phyloP scores from a whole-genome alignment of 2,888 invertebrate species.

The Acheta domesticus region DNA sequence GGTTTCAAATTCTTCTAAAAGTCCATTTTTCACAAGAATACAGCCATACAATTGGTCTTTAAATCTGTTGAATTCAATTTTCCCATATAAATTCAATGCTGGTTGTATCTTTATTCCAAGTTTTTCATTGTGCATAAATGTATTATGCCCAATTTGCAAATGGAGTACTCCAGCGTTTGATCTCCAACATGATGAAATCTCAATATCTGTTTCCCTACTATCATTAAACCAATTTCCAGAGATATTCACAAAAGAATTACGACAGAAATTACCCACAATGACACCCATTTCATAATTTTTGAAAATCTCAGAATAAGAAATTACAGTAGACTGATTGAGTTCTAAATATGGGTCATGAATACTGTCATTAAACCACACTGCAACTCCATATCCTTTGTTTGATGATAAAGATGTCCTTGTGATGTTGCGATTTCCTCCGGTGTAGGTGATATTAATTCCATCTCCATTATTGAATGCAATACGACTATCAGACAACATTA shows the following conservation, averaged over 20 bases:
- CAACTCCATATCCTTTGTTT: slow-evolving; percentile 84
- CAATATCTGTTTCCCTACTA: slow-evolving; percentile 73
- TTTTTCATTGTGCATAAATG: slow-evolving; percentile 71
- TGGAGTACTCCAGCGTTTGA: slow-evolving; percentile 52
- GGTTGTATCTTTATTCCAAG: slow-evolving; percentile 72
- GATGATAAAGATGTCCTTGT: slow-evolving; percentile 81
- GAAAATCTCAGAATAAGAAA: slow-evolving; percentile 82
- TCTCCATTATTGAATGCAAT: slow-evolving; percentile 90
- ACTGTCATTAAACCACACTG: slow-evolving; percentile 87
- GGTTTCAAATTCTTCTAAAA: slow-evolving; percentile 74
- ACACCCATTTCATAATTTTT: slow-evolving; percentile 86
- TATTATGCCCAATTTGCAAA: slow-evolving; percentile 82
- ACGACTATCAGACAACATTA: slow-evolving; percentile 84
- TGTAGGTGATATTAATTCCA: slow-evolving; percentile 92
- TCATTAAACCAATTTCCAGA: slow-evolving; percentile 85
- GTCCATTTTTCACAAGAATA: slow-evolving; percentile 76
- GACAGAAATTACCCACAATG: slow-evolving; percentile 86
- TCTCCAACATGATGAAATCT: slow-evolving; percentile 80
- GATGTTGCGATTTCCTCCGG: slow-evolving; percentile 90
- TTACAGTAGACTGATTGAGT: slow-evolving; percentile 78
- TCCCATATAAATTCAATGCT: slow-evolving; percentile 71
- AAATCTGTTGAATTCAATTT: slow-evolving; percentile 87
- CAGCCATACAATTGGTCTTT: slow-evolving; percentile 77
- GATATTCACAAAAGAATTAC: slow-evolving; percentile 80
- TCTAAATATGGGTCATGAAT: slow-evolving; percentile 70